phyloP scores from a whole-genome alignment of 2,113 vertebrate genomes.

The Nannospalax galili region DNA sequence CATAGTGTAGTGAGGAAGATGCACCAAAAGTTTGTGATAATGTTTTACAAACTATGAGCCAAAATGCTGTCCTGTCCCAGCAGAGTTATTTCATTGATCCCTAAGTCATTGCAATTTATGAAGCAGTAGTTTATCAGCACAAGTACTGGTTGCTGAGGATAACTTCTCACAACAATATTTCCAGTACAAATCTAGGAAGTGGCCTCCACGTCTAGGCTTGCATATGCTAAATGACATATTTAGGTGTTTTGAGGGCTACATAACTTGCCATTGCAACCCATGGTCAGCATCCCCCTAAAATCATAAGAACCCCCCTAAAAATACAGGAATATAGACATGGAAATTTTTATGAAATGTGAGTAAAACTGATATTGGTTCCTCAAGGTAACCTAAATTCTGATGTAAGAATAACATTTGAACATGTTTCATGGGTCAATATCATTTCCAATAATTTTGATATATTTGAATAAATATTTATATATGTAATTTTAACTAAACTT shows the following conservation, averaged over 20 bases:
- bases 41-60: background rate
- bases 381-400: background rate
- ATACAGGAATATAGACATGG: background rate
- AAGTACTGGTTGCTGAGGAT: background rate
- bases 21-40: background rate
- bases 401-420: background rate
- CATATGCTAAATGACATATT: background rate
- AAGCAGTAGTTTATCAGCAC: background rate
- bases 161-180: background rate
- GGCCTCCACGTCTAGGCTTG: background rate
- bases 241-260: background rate
- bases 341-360: background rate
- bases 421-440: too few species aligned
- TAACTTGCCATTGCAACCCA: background rate
- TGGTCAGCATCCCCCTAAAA: background rate
- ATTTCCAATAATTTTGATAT: background rate
- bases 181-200: background rate
- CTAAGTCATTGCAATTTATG: background rate
- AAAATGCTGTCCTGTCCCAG: background rate
- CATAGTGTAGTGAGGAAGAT: background rate
- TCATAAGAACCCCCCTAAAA: rapidly evolving
- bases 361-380: background rate
- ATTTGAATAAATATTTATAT: background rate
- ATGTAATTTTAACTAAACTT: background rate
- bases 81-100: background rate